Conservation (phyloP, 2,113 vertebrate genomes). For the Thermophis baileyi region DNA sequence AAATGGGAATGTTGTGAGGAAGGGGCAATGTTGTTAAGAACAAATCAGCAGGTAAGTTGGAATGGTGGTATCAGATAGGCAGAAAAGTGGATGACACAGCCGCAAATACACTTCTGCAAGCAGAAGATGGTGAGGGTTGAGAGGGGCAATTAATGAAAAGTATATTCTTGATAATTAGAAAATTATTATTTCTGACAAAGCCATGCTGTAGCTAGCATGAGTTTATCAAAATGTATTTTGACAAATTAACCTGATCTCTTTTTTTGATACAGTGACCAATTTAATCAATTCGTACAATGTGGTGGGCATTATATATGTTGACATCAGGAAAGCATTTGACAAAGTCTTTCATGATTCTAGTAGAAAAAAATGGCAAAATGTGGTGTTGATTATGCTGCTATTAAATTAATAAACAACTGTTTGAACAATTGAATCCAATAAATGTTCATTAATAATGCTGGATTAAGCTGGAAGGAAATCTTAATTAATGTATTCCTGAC, state of each 20-base stretch:
- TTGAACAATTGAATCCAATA: neutral
- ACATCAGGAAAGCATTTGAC: neutral
- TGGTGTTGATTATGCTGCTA: neutral
- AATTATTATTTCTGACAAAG: neutral
- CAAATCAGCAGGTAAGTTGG: neutral
- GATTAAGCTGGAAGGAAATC: neutral
- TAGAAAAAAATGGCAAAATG: neutral
- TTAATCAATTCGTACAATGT: neutral
- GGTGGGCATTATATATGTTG: neutral
- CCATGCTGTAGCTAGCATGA: neutral
- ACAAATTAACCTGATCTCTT: neutral
- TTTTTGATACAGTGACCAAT: neutral
- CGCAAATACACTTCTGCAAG: neutral
- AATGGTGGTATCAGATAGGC: neutral
- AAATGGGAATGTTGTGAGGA: neutral
- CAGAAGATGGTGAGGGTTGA: neutral
- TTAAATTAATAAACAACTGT: neutral
- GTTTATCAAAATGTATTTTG: neutral
- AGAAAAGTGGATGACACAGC: neutral
- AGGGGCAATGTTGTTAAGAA: neutral
- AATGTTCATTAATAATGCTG: neutral
- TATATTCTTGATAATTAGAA: neutral
- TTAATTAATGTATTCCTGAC: neutral
- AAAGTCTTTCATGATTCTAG: neutral
- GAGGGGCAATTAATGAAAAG: neutral